Evolutionary conservation across 2,888 invertebrate species (phyloP).

Genomic region (Himalopsyche anomala): DNA sequence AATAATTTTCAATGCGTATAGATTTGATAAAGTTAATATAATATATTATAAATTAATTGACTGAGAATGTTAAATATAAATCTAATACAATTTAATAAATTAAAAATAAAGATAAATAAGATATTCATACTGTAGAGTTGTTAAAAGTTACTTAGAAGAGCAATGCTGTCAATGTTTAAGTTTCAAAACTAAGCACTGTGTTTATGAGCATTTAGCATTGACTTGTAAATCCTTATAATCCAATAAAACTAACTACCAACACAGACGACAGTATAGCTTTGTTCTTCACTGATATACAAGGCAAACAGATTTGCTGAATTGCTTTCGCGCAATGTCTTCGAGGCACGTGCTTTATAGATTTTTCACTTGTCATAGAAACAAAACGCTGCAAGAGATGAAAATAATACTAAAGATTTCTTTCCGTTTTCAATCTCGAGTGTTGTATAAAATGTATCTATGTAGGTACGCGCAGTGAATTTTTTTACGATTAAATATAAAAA

Average conservation of each 20-base stretch:
- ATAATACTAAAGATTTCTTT: not conserved
- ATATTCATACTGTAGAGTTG: not conserved
- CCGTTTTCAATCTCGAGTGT: not conserved
- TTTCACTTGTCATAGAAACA: slow-evolving; percentile 30
- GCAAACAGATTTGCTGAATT: slow-evolving; percentile 34
- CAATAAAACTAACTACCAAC: slow-evolving; percentile 19
- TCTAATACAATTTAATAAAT: too few relatives aligned
- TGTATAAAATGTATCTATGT: not conserved
- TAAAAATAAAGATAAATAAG: too few relatives aligned
- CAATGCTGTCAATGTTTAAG: not conserved
- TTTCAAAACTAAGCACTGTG: not conserved
- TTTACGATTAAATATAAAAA: too few relatives aligned
- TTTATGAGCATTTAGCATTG: slow-evolving; percentile 1
- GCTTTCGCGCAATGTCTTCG: slow-evolving; percentile 20
- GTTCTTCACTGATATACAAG: slow-evolving; percentile 11
- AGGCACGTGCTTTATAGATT: slow-evolving; percentile 34
- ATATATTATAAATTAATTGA: too few relatives aligned
- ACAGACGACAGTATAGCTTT: slow-evolving; percentile 9
- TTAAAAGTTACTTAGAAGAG: not conserved
- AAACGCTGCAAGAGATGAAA: slow-evolving; percentile 32
- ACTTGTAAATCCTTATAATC: slow-evolving; percentile 23
- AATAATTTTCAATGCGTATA: too few relatives aligned
- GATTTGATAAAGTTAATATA: too few relatives aligned
- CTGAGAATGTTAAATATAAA: too few relatives aligned
- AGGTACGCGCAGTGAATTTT: too few relatives aligned